phyloP scores from a whole-genome alignment of 1,140 invertebrate species.

The Panagrolaimus sp. region DNA sequence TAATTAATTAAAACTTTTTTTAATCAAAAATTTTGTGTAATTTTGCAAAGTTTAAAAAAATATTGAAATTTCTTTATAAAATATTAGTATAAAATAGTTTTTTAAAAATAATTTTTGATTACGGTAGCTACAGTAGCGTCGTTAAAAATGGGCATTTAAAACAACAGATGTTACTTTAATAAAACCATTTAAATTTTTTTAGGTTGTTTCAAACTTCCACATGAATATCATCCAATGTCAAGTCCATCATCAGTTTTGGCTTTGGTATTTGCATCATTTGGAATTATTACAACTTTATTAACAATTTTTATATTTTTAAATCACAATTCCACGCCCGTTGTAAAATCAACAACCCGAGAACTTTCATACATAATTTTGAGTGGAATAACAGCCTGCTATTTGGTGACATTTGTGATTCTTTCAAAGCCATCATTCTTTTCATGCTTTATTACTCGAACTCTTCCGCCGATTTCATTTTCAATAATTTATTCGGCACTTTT shows the following conservation, averaged over 20 bases:
- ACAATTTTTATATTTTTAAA: slow-evolving; percentile 67
- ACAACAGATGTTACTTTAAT: not conserved
- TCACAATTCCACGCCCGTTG: slow-evolving; percentile 70
- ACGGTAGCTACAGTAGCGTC: not conserved
- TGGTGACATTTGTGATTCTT: slow-evolving; percentile 69
- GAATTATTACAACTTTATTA: slow-evolving; percentile 67
- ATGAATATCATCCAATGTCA: slow-evolving; percentile 65
- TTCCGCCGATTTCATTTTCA: slow-evolving; percentile 68
- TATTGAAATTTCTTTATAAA: too few species aligned
- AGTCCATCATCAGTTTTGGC: slow-evolving; percentile 66
- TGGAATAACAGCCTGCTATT: slow-evolving; percentile 66
- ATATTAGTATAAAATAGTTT: too few species aligned
- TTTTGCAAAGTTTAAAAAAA: not conserved
- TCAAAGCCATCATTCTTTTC: slow-evolving; percentile 68
- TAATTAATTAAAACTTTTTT: too few species aligned
- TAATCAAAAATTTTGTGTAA: too few species aligned
- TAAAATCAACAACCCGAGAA: slow-evolving; percentile 68
- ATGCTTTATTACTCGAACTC: slow-evolving; percentile 65
- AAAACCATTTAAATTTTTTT: slow-evolving; percentile 13
- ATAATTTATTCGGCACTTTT: slow-evolving; percentile 77
- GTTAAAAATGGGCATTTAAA: too few species aligned
- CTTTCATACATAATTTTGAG: slow-evolving; percentile 70
- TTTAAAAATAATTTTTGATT: too few species aligned
- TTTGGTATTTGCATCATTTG: slow-evolving; percentile 66
- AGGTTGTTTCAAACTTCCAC: slow-evolving; percentile 36